A percentile compares a stretch with the other conserved stretches of the same genome.
These are phyloP conservation scores for Geopemphigus sp. DNA, from an alignment of 1,140 invertebrate genomes.

Conservation along the genomic window DNA sequence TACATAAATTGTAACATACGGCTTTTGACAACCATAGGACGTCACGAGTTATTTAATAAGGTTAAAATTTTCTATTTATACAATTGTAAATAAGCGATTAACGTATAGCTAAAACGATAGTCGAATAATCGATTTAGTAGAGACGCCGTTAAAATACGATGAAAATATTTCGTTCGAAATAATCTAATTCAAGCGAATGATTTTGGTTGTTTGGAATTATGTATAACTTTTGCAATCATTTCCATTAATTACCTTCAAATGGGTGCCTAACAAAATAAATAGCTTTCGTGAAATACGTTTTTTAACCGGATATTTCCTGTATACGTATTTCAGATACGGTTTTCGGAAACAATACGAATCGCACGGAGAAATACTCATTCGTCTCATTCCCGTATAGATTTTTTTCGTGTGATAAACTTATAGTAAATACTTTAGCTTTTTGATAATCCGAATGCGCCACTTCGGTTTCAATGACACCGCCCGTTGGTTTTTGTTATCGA, in stretches of 20 bases:
- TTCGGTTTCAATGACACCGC: constrained; percentile 4
- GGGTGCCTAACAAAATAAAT: not conserved
- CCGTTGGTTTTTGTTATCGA: constrained; percentile 14
- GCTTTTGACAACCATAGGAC: too few species aligned
- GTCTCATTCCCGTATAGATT: constrained; percentile 21
- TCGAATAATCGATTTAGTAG: not conserved
- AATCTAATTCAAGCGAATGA: not conserved
- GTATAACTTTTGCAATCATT: not conserved
- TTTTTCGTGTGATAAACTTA: constrained; percentile 25
- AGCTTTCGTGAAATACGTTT: constrained; percentile 9
- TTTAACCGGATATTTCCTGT: not conserved
- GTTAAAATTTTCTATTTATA: too few species aligned
- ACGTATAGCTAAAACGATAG: too few species aligned
- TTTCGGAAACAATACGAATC: not conserved
- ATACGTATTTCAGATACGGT: not conserved
- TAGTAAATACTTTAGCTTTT: constrained; percentile 24
- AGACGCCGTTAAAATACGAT: not conserved
- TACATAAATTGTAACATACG: too few species aligned
- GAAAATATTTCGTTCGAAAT: not conserved
- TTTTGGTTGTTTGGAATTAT: not conserved
- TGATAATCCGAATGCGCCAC: not conserved
- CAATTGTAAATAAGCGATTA: too few species aligned
- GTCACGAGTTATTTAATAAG: too few species aligned
- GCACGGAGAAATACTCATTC: not conserved
- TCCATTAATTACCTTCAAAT: not conserved